Percentiles rank a stretch among this genome's conserved stretches.
Conservation (phyloP, 2,797 vertebrate genomes). For the Carapus acus region DNA sequence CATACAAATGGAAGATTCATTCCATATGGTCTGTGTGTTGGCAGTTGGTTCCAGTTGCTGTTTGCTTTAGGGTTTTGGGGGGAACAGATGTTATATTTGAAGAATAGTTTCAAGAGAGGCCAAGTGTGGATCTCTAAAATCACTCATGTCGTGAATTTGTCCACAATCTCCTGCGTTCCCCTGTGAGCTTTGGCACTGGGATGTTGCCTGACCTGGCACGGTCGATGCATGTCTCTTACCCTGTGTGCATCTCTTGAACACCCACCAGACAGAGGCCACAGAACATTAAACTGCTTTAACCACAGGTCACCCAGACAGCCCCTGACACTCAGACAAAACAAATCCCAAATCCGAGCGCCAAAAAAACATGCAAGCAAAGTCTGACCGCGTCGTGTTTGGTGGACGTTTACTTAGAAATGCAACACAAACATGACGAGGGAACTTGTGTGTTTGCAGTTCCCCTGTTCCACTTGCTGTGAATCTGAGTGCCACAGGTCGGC, state of each 20-base stretch:
- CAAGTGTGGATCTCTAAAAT: slow-evolving; percentile 38
- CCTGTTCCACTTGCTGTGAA: slow-evolving; percentile 36
- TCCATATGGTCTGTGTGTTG: slow-evolving; percentile 41
- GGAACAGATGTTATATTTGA: slow-evolving; percentile 47
- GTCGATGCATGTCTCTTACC: slow-evolving; percentile 33
- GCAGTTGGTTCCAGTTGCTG: slow-evolving; percentile 37
- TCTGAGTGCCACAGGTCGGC: no score
- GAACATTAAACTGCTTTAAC: slow-evolving; percentile 41
- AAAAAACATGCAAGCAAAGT: slow-evolving; percentile 28
- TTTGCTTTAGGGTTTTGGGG: slow-evolving; percentile 51
- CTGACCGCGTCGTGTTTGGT: slow-evolving; percentile 16
- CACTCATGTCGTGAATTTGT: slow-evolving; percentile 32
- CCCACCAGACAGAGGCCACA: slow-evolving; percentile 33
- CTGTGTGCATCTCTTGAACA: slow-evolving; percentile 36
- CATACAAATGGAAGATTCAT: slow-evolving; percentile 47
- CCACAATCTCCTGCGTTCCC: slow-evolving; percentile 21
- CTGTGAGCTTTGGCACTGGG: slow-evolving; percentile 24
- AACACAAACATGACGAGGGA: slow-evolving; percentile 26
- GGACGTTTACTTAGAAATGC: slow-evolving; percentile 34
- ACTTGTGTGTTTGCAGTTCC: slow-evolving; percentile 17
- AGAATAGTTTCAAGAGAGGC: slow-evolving; percentile 50
- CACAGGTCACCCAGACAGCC: slow-evolving; percentile 37
- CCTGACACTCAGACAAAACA: slow-evolving; percentile 54
- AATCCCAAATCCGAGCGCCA: slow-evolving; percentile 27
- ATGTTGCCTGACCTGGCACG: slow-evolving; percentile 19